Conservation (phyloP, 1,140 invertebrate genomes). For the Lasioglossum albipes region DNA sequence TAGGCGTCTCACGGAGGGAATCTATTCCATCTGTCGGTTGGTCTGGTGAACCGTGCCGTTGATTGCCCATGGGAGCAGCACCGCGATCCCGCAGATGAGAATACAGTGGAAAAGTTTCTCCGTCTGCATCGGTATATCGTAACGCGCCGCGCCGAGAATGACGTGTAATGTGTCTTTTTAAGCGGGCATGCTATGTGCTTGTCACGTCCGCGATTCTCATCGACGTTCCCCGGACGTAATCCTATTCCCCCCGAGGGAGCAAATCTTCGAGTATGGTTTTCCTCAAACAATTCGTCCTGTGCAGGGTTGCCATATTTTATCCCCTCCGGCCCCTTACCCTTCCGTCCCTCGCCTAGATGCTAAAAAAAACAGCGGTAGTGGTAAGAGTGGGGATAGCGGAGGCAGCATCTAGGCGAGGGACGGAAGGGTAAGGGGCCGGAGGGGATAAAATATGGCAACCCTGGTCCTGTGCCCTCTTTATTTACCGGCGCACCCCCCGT, state of each 20-base stretch:
- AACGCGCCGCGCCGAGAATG: conserved; percentile 1
- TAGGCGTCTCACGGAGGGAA: conserved; percentile 27
- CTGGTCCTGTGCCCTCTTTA: background rate
- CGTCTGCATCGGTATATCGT: conserved; percentile 18
- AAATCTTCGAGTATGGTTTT: background rate
- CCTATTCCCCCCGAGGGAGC: background rate
- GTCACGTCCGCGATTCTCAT: background rate
- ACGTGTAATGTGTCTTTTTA: conserved; percentile 31
- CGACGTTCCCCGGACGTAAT: background rate
- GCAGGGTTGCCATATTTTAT: too few relatives aligned
- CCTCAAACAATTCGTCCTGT: background rate
- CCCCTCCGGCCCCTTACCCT: too few relatives aligned
- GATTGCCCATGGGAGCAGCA: conserved; percentile 46
- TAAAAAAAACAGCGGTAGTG: too few relatives aligned
- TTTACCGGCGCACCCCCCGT: too few relatives aligned
- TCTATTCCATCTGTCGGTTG: conserved; percentile 37
- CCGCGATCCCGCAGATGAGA: conserved; percentile 37
- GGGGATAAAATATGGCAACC: too few relatives aligned
- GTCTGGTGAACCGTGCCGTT: conserved; percentile 37
- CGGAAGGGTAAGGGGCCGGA: too few relatives aligned
- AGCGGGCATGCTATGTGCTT: background rate
- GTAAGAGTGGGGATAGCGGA: too few relatives aligned
- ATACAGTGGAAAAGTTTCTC: conserved; percentile 39
- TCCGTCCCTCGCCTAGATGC: too few relatives aligned
- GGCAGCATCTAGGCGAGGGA: too few relatives aligned